A percentile compares a stretch with the other conserved stretches of the same genome.
Evolutionary conservation across 1,140 invertebrate genomes (phyloP).

Genomic region (Drosophila carrolli): DNA sequence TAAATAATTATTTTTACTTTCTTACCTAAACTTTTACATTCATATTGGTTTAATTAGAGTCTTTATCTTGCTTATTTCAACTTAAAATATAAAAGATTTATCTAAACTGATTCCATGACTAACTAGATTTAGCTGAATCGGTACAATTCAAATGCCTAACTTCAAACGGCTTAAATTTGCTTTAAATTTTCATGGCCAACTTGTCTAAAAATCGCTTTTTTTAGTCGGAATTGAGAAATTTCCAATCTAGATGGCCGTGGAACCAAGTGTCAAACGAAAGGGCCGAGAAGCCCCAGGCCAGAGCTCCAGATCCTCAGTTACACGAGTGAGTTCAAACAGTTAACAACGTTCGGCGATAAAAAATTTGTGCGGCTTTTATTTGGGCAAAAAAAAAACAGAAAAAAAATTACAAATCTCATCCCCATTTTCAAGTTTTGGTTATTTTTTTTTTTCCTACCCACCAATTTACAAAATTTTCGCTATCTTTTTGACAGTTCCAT

Average conservation of each 20-base stretch:
- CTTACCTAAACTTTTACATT: too few species aligned
- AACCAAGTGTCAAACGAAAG: slow-evolving; percentile 8
- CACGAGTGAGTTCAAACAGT: slow-evolving; percentile 7
- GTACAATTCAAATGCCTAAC: too few species aligned
- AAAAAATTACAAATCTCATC: background rate
- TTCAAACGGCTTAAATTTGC: background rate
- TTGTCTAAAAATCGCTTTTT: background rate
- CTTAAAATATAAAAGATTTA: too few species aligned
- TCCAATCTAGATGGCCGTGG: slow-evolving; percentile 1
- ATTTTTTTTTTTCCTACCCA: background rate
- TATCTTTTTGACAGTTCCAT: background rate
- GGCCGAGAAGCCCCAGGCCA: background rate
- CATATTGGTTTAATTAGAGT: too few species aligned
- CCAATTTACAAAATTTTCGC: background rate
- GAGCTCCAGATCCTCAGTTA: slow-evolving; percentile 8
- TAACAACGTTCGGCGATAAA: slow-evolving; percentile 19
- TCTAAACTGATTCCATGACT: too few species aligned
- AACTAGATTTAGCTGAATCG: too few species aligned
- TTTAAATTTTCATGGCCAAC: background rate
- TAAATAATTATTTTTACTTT: too few species aligned
- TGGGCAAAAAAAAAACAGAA: background rate
- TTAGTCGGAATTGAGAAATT: background rate
- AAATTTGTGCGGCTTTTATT: slow-evolving; percentile 17
- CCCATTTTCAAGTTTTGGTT: background rate
- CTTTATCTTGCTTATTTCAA: too few species aligned